phyloP scores from a whole-genome alignment of 2,113 vertebrate genomes.

The Panthera leo region DNA sequence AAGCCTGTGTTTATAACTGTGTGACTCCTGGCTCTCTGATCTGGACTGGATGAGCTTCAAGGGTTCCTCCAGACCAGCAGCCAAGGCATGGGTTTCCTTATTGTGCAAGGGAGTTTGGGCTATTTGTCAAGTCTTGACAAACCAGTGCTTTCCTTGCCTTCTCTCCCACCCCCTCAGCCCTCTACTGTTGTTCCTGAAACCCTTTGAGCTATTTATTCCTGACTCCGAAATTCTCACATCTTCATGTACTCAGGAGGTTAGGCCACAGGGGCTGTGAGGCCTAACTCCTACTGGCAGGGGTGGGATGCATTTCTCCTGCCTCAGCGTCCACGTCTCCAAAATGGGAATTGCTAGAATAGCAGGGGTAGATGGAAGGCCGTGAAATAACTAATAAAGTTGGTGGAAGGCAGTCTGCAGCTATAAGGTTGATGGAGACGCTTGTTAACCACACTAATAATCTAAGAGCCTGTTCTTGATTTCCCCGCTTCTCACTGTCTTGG shows the following conservation, averaged over 20 bases:
- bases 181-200: not conserved
- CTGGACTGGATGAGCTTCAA: not conserved
- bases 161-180: not conserved
- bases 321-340: not conserved
- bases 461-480: constrained; percentile 54
- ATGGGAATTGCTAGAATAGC: not conserved
- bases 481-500: constrained; percentile 58
- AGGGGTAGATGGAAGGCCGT: not conserved
- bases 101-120: not conserved
- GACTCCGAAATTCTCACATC: not conserved
- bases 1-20: not conserved
- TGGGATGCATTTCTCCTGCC: not conserved
- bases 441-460: not conserved
- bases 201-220: not conserved
- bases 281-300: not conserved
- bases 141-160: not conserved
- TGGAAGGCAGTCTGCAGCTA: not conserved
- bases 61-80: not conserved
- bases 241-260: not conserved
- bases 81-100: not conserved
- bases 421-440: not conserved
- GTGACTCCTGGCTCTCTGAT: not conserved
- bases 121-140: not conserved
- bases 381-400: not conserved
- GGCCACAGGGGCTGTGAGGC: not conserved